Base-by-base conservation (phyloP, 1,140 invertebrate genomes). In the Geopemphigus sp. region DNA sequence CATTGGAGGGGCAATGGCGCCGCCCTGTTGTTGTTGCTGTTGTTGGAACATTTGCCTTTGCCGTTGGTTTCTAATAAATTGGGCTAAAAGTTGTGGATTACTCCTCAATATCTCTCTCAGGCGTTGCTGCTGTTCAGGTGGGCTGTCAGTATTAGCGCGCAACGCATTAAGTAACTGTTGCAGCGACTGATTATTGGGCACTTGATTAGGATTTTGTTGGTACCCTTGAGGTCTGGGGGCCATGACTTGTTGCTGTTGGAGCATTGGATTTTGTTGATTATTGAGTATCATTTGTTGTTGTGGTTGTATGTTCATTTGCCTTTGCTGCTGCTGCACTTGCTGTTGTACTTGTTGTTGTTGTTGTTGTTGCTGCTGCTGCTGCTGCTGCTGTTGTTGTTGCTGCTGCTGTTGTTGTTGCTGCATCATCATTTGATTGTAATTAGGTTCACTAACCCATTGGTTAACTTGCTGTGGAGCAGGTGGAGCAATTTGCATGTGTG, bases 21-120 rank as follows among this genome's bases (percentile, higher is more conserved):
- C 85, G 85, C 83, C 80, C 80, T 86, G 85, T 81, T 86, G 84
- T 82, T 64, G 80, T 64, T 24, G 61, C 22, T 73, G 78, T 80
- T 80, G 76, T 47, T 73, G 68, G 24, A 59, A 68, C 47, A 72
- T 66, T 32, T 45, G 53, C 17, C 54, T 56, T 74, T 82, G 80
- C n/a, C 80, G 80, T 26, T 68, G 74, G 12, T 97, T 94, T 86
- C 96, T 96, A 76, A 98, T 95, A 84, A 98, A 97, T 68, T 95
- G 95, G 78, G 96, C 96, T 95, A 98, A 98, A 15, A 98, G 88
- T 81, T 94, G 94, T 63, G 96, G 96, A 88, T 98, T 96, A 64
- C 92, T 92, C 86, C 97, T 97, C 63, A 98, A 90, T 83, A 98
- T 96, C 83, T 92, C 91, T 45, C 98, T 87, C 72, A 98, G 94